phyloP scores from a whole-genome alignment of 1,140 invertebrate species.

The Nixonia krombeini region DNA sequence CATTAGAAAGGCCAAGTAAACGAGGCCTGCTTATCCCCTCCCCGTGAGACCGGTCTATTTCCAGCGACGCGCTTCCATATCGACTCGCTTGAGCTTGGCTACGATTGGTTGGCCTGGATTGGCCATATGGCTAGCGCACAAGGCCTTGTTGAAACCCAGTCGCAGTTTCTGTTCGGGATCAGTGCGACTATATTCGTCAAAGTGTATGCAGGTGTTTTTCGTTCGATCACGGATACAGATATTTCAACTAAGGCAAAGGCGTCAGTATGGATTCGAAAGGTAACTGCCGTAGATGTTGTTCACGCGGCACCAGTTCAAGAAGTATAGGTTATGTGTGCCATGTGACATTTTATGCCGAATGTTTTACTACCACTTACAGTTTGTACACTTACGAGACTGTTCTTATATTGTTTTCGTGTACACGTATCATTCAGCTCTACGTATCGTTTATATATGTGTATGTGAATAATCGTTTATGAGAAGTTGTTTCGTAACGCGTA shows the following conservation, averaged over 20 bases:
- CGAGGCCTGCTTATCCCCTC: constrained; percentile 16
- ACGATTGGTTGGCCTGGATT: constrained; percentile 40
- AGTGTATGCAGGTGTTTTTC: constrained; percentile 13
- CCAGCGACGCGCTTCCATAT: constrained; percentile 23
- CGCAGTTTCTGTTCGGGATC: constrained; percentile 22
- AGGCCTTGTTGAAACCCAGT: constrained; percentile 43
- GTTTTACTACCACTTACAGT: no score
- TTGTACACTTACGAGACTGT: no score
- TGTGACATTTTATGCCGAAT: no score
- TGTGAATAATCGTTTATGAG: not conserved
- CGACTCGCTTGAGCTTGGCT: constrained; percentile 28
- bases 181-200: constrained; percentile 16
- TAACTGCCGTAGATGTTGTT: no score
- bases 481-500: no score
- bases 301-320: no score
- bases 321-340: no score
- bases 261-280: not conserved
- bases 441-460: not conserved
- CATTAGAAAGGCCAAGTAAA: constrained; percentile 21
- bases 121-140: constrained; percentile 36
- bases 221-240: not conserved
- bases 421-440: no score
- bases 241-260: not conserved
- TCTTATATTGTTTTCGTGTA: no score
- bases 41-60: constrained; percentile 5